A percentile compares a stretch with the other conserved stretches of the same genome.
phyloP scores from a whole-genome alignment of 2,113 vertebrate genomes.

The Poeciliopsis occidentalis region DNA sequence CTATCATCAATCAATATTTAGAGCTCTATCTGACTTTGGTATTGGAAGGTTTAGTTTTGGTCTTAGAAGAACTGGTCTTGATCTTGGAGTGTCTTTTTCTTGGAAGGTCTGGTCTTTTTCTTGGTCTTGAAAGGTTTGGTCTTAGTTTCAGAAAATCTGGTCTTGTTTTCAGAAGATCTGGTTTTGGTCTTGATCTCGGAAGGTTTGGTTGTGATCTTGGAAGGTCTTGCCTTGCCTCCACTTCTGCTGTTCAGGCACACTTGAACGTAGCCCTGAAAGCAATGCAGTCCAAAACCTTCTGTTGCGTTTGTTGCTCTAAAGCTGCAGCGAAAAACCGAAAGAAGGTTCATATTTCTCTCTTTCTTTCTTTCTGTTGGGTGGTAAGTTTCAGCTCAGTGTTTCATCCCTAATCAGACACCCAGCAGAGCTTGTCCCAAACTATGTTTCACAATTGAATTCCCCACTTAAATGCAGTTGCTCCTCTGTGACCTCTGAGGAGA shows the following conservation, averaged over 20 bases:
- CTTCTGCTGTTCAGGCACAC: background rate
- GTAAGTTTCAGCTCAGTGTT: constrained; percentile 41
- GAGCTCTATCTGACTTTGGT: no score
- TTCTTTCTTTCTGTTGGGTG: constrained; percentile 27
- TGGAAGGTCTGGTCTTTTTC: no score
- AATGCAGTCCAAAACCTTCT: background rate
- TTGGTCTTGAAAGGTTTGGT: no score
- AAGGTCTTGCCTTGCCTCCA: no score
- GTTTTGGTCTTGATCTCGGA: no score
- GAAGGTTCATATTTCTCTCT: constrained; percentile 45
- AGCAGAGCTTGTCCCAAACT: constrained; percentile 55
- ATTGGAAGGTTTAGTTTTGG: no score
- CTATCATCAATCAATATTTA: no score
- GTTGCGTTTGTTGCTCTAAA: background rate
- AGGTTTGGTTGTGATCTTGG: no score
- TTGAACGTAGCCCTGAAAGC: background rate
- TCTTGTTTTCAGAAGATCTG: no score
- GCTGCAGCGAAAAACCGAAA: background rate
- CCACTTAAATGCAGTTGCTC: constrained; percentile 79
- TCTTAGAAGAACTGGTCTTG: no score
- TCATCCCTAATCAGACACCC: constrained; percentile 68
- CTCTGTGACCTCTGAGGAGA: constrained; percentile 79
- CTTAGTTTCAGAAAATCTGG: no score
- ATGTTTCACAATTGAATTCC: constrained; percentile 79
- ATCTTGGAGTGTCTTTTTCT: no score